Evolutionary conservation across 1,140 invertebrate genomes (phyloP).

Genomic region (Drosophila serrata): DNA sequence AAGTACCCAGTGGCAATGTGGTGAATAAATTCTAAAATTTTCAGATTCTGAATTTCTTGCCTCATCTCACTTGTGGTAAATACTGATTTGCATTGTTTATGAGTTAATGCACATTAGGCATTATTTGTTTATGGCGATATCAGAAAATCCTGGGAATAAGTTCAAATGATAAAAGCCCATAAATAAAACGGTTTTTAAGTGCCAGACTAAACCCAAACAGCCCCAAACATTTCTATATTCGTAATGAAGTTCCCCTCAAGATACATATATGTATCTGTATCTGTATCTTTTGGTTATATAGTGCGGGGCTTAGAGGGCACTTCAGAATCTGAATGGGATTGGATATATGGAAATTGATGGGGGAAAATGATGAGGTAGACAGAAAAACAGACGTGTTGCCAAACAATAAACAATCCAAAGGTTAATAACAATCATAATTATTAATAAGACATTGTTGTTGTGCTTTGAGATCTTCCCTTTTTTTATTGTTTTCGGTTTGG

Average conservation of each 20-base stretch:
- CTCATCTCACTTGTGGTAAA: conserved; percentile 68
- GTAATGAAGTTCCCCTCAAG: conserved; percentile 26
- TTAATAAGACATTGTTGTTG: conserved; percentile 38
- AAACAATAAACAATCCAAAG: conserved; percentile 45
- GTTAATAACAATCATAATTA: conserved; percentile 56
- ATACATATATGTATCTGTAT: not conserved
- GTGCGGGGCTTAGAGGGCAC: conserved; percentile 21
- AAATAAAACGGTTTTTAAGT: conserved; percentile 72
- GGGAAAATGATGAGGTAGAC: conserved; percentile 23
- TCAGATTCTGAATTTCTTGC: conserved; percentile 38
- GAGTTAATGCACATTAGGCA: conserved; percentile 64
- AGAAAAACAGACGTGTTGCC: conserved; percentile 25
- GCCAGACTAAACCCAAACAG: conserved; percentile 59
- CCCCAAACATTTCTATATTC: conserved; percentile 34
- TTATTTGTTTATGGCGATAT: conserved; percentile 74
- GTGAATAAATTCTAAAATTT: conserved; percentile 41
- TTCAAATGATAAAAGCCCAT: conserved; percentile 68
- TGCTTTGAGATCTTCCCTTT: conserved; percentile 5
- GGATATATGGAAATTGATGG: conserved; percentile 20
- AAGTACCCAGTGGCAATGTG: conserved; percentile 66
- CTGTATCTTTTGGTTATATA: not conserved
- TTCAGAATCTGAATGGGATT: conserved; percentile 33
- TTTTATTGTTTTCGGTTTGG: conserved; percentile 18
- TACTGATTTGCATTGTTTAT: conserved; percentile 77
- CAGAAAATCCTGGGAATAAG: conserved; percentile 43